These are phyloP conservation scores for Diceros bicornis DNA, from an alignment of 2,797 vertebrate genomes.

Conservation along the genomic window DNA sequence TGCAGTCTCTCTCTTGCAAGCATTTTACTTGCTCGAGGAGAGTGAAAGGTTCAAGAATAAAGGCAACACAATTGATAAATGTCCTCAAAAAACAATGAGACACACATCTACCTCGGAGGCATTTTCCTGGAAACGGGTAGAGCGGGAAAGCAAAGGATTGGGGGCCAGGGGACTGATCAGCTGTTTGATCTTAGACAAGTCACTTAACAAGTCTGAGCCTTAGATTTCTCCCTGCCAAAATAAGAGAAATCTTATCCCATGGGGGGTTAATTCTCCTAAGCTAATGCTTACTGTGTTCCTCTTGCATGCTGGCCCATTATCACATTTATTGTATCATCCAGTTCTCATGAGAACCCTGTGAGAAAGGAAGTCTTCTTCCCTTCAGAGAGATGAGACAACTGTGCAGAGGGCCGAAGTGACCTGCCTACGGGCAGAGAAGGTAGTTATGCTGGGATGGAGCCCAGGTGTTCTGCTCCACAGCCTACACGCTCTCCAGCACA, in stretches of 20 bases:
- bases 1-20: neutral
- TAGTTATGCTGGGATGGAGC: neutral
- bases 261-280: neutral
- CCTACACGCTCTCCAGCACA: fast-evolving
- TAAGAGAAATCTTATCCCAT: neutral
- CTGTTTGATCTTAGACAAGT: neutral
- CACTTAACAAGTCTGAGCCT: neutral
- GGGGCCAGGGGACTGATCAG: neutral
- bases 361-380: neutral
- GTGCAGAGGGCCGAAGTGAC: neutral
- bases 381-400: neutral
- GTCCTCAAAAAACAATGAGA: neutral
- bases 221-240: neutral
- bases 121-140: neutral
- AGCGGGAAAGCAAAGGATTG: neutral
- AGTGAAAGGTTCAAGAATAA: neutral
- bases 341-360: neutral
- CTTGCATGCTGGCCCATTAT: neutral
- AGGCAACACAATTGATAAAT: neutral
- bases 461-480: neutral
- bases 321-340: neutral
- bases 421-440: neutral
- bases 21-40: neutral
- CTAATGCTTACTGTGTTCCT: neutral
- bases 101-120: neutral